A percentile compares a stretch with the other conserved stretches of the same genome.
Conservation (phyloP, 2,113 vertebrate species). For the Eclectus roratus region DNA sequence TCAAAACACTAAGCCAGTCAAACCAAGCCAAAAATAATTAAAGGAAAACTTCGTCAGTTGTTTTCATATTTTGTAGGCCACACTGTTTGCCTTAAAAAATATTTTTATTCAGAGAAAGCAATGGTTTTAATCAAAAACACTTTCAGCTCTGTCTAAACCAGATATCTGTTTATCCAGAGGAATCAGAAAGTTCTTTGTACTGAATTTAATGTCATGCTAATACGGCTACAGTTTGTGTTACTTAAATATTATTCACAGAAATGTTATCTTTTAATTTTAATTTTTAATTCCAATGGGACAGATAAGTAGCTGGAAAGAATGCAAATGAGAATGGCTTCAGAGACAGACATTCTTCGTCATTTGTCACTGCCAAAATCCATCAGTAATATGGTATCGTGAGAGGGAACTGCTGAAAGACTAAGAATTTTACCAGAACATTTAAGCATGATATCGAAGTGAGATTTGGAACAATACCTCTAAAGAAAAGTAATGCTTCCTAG, state of each 20-base stretch:
- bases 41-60: background rate
- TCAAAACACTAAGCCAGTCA: background rate
- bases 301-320: conserved; percentile 52
- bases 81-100: background rate
- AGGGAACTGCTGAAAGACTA: conserved; percentile 35
- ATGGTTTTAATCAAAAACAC: background rate
- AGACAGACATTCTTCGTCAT: conserved; percentile 60
- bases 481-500: conserved; percentile 55
- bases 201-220: background rate
- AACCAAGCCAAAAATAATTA: background rate
- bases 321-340: conserved; percentile 57
- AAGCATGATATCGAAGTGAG: conserved; percentile 54
- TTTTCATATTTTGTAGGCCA: background rate
- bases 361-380: conserved; percentile 62
- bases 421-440: conserved; percentile 61
- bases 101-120: background rate
- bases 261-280: conserved; percentile 52
- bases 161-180: background rate
- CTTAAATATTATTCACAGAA: conserved; percentile 22
- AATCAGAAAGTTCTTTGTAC: background rate
- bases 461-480: conserved; percentile 53
- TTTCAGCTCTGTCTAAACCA: background rate
- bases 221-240: background rate
- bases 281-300: conserved; percentile 64
- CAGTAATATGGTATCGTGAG: conserved; percentile 59